A percentile compares a stretch with the other conserved stretches of the same genome.
phyloP scores from a whole-genome alignment of 1,140 invertebrate genomes.

The Lysiphlebus fabarum region DNA sequence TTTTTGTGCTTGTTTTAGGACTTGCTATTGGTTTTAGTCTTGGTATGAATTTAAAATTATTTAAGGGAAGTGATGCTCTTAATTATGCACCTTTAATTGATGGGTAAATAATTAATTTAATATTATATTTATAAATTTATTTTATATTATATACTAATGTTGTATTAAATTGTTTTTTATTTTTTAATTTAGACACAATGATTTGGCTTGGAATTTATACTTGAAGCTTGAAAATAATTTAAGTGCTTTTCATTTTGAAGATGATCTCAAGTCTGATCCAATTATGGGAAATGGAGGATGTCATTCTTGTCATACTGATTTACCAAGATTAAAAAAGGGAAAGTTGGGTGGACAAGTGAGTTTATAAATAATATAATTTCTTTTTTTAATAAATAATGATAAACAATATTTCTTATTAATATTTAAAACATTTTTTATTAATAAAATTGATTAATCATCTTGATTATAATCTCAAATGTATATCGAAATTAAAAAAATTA shows the following conservation, averaged over 20 bases:
- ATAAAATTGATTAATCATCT: no score
- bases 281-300: conserved; percentile 45
- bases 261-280: conserved; percentile 48
- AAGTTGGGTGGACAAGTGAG: conserved; percentile 63
- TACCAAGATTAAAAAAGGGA: conserved; percentile 57
- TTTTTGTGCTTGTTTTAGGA: conserved; percentile 19
- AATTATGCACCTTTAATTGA: conserved; percentile 41
- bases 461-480: no score
- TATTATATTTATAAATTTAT: background rate
- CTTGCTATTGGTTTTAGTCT: conserved; percentile 32
- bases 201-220: conserved; percentile 58
- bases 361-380: background rate
- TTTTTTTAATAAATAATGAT: no score
- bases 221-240: conserved; percentile 55
- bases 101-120: conserved; percentile 33
- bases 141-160: background rate
- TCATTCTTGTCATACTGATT: conserved; percentile 55
- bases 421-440: no score
- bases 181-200: conserved; percentile 59
- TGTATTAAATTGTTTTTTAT: background rate
- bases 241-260: conserved; percentile 49
- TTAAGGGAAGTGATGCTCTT: conserved; percentile 39
- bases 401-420: no score
- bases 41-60: conserved; percentile 24
- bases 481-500: background rate